Evolutionary conservation across 1,140 invertebrate genomes (phyloP), one percentile per base, ranked within the genome.

Genomic region (Drosophila seguyi): DNA sequence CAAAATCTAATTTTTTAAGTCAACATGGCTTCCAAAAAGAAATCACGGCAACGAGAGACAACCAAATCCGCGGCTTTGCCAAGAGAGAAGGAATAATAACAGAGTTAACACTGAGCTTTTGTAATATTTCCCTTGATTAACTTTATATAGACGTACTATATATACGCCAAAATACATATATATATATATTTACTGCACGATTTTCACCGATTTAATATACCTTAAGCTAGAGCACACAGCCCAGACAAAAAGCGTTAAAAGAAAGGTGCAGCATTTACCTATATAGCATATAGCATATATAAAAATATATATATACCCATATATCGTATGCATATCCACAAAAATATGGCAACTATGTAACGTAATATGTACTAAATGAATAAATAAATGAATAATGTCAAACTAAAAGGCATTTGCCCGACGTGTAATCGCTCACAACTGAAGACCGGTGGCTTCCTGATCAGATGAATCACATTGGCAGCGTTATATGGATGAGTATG

Each of bases 331-430:
- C 52, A 55, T 55, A 38, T 55, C 59, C 47, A 22, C 31, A 53
- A 61, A 22, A 60, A 18, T 53, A 53, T 62, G 59, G 59, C 59
- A 62, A 62, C 53, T 62, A 38, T 55, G 11, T 39, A 62, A 36
- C 59, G 53, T 39, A 18, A 50, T 16, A 22, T 55, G 14, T 25
- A 25, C 11, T 18, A 5, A 39, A 62, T 61, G 20, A 62, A 62
- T n/a, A 20, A 61, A 60, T 50, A 6, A 50, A 29, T 31, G 6
- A 62, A 16, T n/a, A 27, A 47, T 16, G 14, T 25, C 0, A 7
- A 47, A 25, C 16, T 25, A 5, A 1, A 45, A 22, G 42, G 42
- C 6, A 0, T 41, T 41, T 3, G 25, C 14, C 16, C 13, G 45
- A 47, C 25, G 45, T 16, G 25, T 2, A 27, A 42, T 42, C 41